phyloP scores from a whole-genome alignment of 1,140 invertebrate genomes.

The Patella vulgata region DNA sequence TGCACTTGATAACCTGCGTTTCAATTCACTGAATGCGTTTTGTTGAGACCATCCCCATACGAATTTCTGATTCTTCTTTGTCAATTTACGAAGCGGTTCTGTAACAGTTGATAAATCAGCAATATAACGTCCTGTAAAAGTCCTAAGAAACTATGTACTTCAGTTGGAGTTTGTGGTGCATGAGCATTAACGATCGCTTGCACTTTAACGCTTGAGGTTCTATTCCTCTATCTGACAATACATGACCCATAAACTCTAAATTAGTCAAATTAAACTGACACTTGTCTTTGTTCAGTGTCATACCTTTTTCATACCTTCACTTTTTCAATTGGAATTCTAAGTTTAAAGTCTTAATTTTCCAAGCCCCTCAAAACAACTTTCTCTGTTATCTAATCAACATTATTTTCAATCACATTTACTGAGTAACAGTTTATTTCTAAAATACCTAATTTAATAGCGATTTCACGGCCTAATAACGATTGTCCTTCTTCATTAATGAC shows the following conservation, averaged over 20 bases:
- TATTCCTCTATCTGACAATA: conserved; percentile 15
- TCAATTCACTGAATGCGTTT: neutral
- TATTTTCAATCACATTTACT: neutral
- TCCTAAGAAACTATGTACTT: conserved; percentile 31
- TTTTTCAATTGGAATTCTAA: conserved; percentile 30
- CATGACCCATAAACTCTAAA: conserved; percentile 22
- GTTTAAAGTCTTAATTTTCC: conserved; percentile 30
- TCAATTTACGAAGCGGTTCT: conserved; percentile 26
- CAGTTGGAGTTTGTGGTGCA: conserved; percentile 15
- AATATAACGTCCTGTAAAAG: conserved; percentile 25
- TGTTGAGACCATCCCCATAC: neutral
- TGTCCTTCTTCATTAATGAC: conserved; percentile 3
- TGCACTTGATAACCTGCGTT: conserved; percentile 1
- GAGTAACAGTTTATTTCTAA: neutral
- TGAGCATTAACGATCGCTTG: conserved; percentile 20
- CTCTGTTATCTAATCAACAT: neutral
- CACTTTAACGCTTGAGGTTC: conserved; percentile 16
- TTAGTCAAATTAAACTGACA: conserved; percentile 4
- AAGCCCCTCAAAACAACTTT: conserved; percentile 23
- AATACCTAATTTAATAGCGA: conserved; percentile 16
- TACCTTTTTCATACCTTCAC: neutral
- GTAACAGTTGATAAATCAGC: conserved; percentile 30
- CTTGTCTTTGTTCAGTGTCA: conserved; percentile 14
- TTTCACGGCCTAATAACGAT: conserved; percentile 3
- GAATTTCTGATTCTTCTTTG: conserved; percentile 24